phyloP scores from a whole-genome alignment of 2,888 invertebrate species.

The Drosophila falleni region DNA sequence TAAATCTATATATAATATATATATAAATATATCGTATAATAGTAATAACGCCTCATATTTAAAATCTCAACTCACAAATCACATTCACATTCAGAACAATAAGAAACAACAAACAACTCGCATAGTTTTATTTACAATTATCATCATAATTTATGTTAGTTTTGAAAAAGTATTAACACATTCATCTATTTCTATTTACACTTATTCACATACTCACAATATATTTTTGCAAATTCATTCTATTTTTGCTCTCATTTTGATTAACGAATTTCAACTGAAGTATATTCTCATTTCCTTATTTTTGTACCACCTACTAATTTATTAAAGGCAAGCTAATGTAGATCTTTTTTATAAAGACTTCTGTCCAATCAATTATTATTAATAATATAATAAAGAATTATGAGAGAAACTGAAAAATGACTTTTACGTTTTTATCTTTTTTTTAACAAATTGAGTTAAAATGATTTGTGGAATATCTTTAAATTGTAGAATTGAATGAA shows the following conservation, averaged over 20 bases:
- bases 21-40: conserved; percentile 27
- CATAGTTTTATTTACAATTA: conserved; percentile 52
- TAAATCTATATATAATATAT: conserved; percentile 10
- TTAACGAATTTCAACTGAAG: conserved; percentile 9
- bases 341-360: conserved; percentile 15
- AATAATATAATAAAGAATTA: conserved; percentile 47
- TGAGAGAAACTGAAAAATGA: conserved; percentile 20
- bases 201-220: conserved; percentile 8
- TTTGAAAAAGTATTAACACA: conserved; percentile 50
- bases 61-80: conserved; percentile 34
- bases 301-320: conserved; percentile 14
- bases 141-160: conserved; percentile 45
- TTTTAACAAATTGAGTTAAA: not conserved
- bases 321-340: conserved; percentile 31
- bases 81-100: conserved; percentile 14
- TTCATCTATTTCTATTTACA: conserved; percentile 39
- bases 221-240: conserved; percentile 23
- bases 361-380: conserved; percentile 43
- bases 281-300: conserved; percentile 8
- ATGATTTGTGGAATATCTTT: not conserved
- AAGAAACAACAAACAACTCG: conserved; percentile 50
- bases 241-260: conserved; percentile 10
- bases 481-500: not conserved
- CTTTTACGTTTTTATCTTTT: not conserved
- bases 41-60: conserved; percentile 44